Evolutionary conservation across 2,797 vertebrate genomes (phyloP).

Genomic region (Mormyrops boulengeri): DNA sequence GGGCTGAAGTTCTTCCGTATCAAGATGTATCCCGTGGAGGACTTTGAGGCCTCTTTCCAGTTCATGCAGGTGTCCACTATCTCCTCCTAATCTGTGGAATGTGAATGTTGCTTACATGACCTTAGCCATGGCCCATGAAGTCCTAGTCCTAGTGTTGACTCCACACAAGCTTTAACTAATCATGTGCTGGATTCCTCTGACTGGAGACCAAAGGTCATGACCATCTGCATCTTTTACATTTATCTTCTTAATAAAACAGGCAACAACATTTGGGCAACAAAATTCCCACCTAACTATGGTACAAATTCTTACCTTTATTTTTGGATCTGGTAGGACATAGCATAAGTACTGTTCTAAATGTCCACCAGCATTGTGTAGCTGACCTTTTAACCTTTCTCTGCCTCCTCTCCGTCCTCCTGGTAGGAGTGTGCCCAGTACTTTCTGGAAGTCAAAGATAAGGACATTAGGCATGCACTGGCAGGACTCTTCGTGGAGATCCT

Average conservation of each 20-base stretch:
- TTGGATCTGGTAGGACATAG: not conserved
- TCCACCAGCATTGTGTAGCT: not conserved
- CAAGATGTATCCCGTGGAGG: conserved; percentile 99
- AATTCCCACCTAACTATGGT: not conserved
- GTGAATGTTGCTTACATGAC: not conserved
- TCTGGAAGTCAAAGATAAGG: conserved; percentile 98
- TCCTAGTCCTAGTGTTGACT: not conserved
- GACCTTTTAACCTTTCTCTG: conserved; percentile 12
- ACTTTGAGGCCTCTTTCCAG: conserved; percentile 97
- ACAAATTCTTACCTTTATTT: not conserved
- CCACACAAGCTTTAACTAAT: not conserved
- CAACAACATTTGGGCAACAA: not conserved
- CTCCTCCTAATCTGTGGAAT: not conserved
- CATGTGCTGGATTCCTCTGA: not conserved
- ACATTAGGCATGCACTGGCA: conserved; percentile 94
- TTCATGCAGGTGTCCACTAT: conserved; percentile 86
- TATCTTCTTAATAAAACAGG: not conserved
- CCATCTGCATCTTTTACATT: not conserved
- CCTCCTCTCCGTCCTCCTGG: conserved; percentile 29
- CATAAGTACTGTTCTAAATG: not conserved
- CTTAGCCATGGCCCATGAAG: not conserved
- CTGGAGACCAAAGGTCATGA: not conserved
- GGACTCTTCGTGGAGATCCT: conserved; percentile 98
- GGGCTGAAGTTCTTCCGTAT: conserved; percentile 98
- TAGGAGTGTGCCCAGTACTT: conserved; percentile 99